Percentiles rank a stretch among this genome's conserved stretches.
These are phyloP conservation scores for Lichenostomus cassidix DNA, from an alignment of 2,113 vertebrate species.

Conservation along the genomic window DNA sequence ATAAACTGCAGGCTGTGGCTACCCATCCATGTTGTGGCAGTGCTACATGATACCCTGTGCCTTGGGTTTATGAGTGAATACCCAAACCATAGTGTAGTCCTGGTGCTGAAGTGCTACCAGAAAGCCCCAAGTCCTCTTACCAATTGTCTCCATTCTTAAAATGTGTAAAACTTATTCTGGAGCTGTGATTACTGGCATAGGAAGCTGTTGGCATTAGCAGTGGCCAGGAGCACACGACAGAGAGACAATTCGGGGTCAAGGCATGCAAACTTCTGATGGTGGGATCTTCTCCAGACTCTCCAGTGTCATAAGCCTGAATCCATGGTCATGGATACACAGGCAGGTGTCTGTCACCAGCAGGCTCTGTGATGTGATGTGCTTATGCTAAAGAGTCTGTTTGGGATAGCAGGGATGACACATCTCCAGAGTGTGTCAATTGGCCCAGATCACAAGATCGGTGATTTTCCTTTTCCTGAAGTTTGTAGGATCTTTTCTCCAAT, in stretches of 20 bases:
- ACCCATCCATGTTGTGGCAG: too few species aligned
- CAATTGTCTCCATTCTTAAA: background rate
- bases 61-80: background rate
- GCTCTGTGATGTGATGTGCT: background rate
- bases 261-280: background rate
- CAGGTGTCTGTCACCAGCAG: background rate
- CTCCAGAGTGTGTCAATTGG: background rate
- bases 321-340: rapidly evolving
- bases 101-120: background rate
- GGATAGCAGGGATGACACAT: background rate
- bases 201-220: background rate
- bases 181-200: background rate
- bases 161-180: background rate
- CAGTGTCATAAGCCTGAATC: background rate
- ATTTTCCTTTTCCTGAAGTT: background rate
- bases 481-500: background rate
- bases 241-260: background rate
- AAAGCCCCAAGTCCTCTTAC: background rate
- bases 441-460: background rate
- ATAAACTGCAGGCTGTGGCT: too few species aligned
- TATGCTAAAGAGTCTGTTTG: background rate
- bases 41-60: too few species aligned
- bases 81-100: background rate
- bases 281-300: background rate
- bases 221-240: background rate